Evolutionary conservation across 1,140 invertebrate species (phyloP), one percentile per base, ranked within the genome.

Genomic region (Kradibia gibbosae): DNA sequence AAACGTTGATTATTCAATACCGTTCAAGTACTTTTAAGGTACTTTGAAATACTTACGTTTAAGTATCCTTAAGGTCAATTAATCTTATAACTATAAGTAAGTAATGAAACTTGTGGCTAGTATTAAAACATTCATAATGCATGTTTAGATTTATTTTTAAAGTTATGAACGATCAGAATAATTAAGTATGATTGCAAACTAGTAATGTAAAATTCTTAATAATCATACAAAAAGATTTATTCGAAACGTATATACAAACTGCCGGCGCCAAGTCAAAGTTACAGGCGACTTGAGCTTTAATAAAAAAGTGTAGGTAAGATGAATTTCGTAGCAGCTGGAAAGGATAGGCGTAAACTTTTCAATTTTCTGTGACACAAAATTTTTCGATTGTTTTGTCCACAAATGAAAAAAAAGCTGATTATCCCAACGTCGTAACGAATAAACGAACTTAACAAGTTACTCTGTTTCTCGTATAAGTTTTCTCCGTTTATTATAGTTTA

Each of bases 391-490:
- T 39, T 53, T 48, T 48, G 71, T 45, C 25, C 73, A 50, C 1
- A 25, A 57, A 57, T 75, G 73, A 42, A 50, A 73, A 36, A 57
- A 57, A 55, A 48, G 36, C 22, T 3, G 36, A 42, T 31, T n/a
- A 39, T 25, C 48, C 1, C 34, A 31, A 36, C 36, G 8, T n/a
- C 45, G 50, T 17, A 20, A 42, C 42, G 62, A 71, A 42, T 53
- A 45, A 78, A 78, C 67, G 76, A 45, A 31, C 76, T 78, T 70
- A 78, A 78, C 60, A 62, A 78, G 76, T 22, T 77, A 25, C 50
- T 20, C 22, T 39, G 5, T 67, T n/a, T 39, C 36, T 7, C 36
- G 36, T n/a, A 31, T 13, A n/a, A n/a, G 5, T 11, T 42, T 28
- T 42, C 36, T n/a, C 65, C 36, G 3, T n/a, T 25, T 45, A 5